A percentile compares a stretch with the other conserved stretches of the same genome.
These are phyloP conservation scores for Brachionus manjavacas DNA, from an alignment of 1,140 invertebrate genomes.

Conservation along the genomic window DNA sequence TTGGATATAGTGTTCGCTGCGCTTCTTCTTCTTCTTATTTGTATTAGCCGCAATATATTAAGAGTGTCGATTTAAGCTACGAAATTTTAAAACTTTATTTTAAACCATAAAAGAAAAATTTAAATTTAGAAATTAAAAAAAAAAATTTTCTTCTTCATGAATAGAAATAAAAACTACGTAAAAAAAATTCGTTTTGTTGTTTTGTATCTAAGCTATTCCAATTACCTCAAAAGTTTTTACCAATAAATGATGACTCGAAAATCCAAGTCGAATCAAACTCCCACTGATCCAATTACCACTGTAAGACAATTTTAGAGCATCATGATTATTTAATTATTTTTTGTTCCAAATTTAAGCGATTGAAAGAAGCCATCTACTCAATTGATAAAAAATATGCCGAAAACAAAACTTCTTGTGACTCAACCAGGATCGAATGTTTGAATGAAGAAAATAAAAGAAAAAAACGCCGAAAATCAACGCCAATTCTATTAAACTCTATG, in stretches of 20 bases:
- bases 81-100: conserved; percentile 26
- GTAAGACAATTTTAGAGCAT: neutral
- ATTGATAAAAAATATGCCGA: neutral
- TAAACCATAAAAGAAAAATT: conserved; percentile 17
- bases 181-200: conserved; percentile 9
- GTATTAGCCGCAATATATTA: neutral
- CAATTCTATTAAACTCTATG: neutral
- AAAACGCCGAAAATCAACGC: conserved; percentile 21
- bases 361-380: conserved; percentile 12
- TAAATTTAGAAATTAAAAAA: conserved; percentile 10
- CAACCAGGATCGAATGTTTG: neutral
- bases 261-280: neutral
- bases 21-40: conserved; percentile 5
- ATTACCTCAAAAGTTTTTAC: neutral
- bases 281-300: neutral
- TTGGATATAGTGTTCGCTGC: conserved; percentile 1
- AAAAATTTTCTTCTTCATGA: conserved; percentile 10
- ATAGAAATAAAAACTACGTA: conserved; percentile 28
- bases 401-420: neutral
- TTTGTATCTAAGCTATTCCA: neutral
- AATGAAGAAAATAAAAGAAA: neutral
- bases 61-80: conserved; percentile 23
- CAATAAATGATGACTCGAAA: conserved; percentile 24
- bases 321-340: neutral
- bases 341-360: neutral